These are phyloP conservation scores for Saturnia pavonia DNA, from an alignment of 2,888 invertebrate genomes.

Conservation along the genomic window DNA sequence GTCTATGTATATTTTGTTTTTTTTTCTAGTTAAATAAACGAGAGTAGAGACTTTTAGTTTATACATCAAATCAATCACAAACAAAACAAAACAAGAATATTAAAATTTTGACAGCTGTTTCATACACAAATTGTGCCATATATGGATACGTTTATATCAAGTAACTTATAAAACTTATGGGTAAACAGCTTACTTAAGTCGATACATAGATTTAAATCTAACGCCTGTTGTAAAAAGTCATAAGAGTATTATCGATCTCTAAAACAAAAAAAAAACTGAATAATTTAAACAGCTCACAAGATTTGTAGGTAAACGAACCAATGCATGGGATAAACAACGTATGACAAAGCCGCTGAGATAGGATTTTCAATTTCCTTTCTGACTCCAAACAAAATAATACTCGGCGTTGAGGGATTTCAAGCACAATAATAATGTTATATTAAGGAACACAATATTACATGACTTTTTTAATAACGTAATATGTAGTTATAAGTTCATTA, in stretches of 20 bases:
- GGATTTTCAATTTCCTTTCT: conserved; percentile 47
- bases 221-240: background rate
- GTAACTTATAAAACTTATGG: too few relatives aligned
- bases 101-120: too few relatives aligned
- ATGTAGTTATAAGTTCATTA: background rate
- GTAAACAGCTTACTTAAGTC: too few relatives aligned
- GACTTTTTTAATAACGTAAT: background rate
- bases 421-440: conserved; percentile 8
- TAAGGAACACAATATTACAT: background rate
- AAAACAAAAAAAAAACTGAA: background rate
- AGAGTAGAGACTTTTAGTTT: too few relatives aligned
- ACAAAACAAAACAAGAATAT: too few relatives aligned
- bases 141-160: too few relatives aligned
- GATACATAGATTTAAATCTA: too few relatives aligned
- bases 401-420: conserved; percentile 24
- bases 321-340: conserved; percentile 24
- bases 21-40: too few relatives aligned
- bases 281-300: conserved; percentile 15
- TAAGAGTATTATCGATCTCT: background rate
- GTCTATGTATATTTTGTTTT: too few relatives aligned
- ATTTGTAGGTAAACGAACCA: conserved; percentile 15
- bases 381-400: conserved; percentile 32
- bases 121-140: too few relatives aligned
- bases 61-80: too few relatives aligned
- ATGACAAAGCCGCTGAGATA: conserved; percentile 32